These are phyloP conservation scores for Drosophila nasuta DNA, from an alignment of 1,140 invertebrate genomes.

Conservation along the genomic window DNA sequence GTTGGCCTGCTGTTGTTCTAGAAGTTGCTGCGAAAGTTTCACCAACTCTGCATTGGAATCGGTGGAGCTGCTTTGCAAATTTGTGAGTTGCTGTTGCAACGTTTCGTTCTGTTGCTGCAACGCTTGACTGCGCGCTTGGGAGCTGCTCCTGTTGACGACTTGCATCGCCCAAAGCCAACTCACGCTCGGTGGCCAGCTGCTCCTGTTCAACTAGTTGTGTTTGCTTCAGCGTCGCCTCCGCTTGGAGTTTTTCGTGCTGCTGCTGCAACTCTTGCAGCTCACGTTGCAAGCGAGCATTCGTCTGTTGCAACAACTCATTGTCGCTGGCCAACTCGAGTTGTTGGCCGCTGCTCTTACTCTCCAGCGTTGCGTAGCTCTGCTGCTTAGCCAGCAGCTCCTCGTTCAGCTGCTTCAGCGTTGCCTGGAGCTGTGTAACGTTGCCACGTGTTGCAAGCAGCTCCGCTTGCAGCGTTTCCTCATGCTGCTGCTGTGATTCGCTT, in stretches of 20 bases:
- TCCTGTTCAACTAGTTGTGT: slow-evolving; percentile 61
- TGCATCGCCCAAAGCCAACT: slow-evolving; percentile 56
- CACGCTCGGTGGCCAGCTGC: slow-evolving; percentile 56
- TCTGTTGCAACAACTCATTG: slow-evolving; percentile 57
- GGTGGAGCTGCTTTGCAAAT: slow-evolving; percentile 50
- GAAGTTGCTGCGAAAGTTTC: slow-evolving; percentile 56
- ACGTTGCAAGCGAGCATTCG: slow-evolving; percentile 68
- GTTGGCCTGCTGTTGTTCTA: slow-evolving; percentile 60
- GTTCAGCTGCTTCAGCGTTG: slow-evolving; percentile 42
- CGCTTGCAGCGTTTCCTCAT: slow-evolving; percentile 51
- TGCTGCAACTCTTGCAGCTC: slow-evolving; percentile 85
- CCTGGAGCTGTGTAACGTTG: slow-evolving; percentile 35
- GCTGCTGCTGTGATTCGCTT: slow-evolving; percentile 44
- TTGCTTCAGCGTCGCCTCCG: slow-evolving; percentile 76
- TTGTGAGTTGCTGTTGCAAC: slow-evolving; percentile 57
- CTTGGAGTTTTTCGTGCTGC: slow-evolving; percentile 63
- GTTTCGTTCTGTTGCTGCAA: slow-evolving; percentile 56
- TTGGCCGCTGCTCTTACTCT: slow-evolving; percentile 31
- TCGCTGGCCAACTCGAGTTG: slow-evolving; percentile 46
- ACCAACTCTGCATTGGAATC: slow-evolving; percentile 65
- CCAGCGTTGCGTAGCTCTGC: slow-evolving; percentile 44
- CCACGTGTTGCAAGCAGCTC: slow-evolving; percentile 43
- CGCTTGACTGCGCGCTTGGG: slow-evolving; percentile 57
- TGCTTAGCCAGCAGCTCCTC: slow-evolving; percentile 56
- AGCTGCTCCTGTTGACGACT: slow-evolving; percentile 60